Percentiles rank a stretch among this genome's conserved stretches.
Conservation (phyloP, 2,113 vertebrate genomes). For the Mugil cephalus region DNA sequence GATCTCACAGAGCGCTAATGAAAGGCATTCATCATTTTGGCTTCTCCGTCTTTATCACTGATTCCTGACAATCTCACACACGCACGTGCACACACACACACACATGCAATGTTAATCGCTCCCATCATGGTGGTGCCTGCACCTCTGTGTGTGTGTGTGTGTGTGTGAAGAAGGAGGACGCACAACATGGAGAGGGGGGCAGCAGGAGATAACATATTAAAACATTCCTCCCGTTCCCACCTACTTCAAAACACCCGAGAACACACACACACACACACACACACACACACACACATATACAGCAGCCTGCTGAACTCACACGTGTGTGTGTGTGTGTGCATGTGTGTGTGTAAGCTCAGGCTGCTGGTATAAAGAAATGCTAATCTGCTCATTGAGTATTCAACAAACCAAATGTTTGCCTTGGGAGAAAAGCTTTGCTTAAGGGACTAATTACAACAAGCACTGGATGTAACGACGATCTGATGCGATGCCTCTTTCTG, state of each 20-base stretch:
- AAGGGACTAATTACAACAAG: constrained; percentile 80
- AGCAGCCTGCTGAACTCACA: constrained; percentile 26
- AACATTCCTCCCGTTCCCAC: constrained; percentile 69
- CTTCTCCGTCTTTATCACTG: constrained; percentile 66
- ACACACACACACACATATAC: too few species aligned
- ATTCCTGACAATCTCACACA: constrained; percentile 66
- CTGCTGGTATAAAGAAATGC: constrained; percentile 75
- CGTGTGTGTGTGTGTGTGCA: constrained; percentile 24
- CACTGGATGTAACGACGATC: constrained; percentile 64
- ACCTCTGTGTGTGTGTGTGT: constrained; percentile 35
- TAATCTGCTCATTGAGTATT: constrained; percentile 81
- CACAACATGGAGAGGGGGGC: constrained; percentile 60
- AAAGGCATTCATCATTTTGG: constrained; percentile 81
- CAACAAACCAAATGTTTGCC: constrained; percentile 82
- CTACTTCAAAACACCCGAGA: constrained; percentile 50
- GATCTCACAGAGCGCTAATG: constrained; percentile 70
- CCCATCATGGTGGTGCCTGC: constrained; percentile 47
- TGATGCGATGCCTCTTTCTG: constrained; percentile 38
- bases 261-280: constrained; percentile 52
- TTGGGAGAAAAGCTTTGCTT: constrained; percentile 70
- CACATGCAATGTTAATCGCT: constrained; percentile 59
- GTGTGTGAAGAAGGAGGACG: constrained; percentile 43
- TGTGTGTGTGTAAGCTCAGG: constrained; percentile 23
- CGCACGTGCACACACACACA: constrained; percentile 24
- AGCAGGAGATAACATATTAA: constrained; percentile 73